Conservation (phyloP, 2,888 invertebrate genomes). For the Escarpia spicata region DNA sequence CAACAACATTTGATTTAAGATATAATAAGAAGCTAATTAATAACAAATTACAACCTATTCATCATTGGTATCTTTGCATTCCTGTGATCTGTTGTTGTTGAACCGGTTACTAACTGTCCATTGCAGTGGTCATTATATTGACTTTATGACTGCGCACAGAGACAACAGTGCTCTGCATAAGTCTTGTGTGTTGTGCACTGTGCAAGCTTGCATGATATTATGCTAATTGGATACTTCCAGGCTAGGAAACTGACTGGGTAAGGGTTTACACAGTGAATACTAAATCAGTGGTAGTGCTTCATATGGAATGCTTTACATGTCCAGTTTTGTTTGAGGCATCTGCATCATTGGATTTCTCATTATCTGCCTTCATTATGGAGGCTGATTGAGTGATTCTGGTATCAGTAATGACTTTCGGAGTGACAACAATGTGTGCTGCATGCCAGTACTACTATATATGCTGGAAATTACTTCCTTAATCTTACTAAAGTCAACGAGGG, state of each 20-base stretch:
- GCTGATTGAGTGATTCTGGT: neutral
- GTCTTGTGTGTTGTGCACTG: neutral
- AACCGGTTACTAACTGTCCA: neutral
- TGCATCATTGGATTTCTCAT: constrained; percentile 1
- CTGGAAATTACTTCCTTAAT: neutral
- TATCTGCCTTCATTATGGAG: neutral
- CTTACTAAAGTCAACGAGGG: neutral
- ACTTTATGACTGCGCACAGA: neutral
- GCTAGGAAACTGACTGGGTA: neutral
- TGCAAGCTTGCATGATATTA: constrained; percentile 1
- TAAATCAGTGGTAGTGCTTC: neutral
- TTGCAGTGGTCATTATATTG: neutral
- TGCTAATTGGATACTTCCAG: neutral
- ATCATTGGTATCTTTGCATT: neutral
- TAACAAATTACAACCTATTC: neutral
- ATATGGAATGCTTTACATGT: neutral
- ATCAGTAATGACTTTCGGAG: neutral
- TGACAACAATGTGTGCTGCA: neutral
- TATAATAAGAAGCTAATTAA: too few relatives aligned
- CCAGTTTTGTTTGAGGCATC: neutral
- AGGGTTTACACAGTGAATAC: neutral
- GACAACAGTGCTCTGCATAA: neutral
- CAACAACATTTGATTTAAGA: too few relatives aligned
- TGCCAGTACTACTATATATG: neutral
- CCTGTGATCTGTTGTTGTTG: neutral